These are phyloP conservation scores for Lagria hirta DNA, from an alignment of 2,888 invertebrate genomes.

Conservation along the genomic window DNA sequence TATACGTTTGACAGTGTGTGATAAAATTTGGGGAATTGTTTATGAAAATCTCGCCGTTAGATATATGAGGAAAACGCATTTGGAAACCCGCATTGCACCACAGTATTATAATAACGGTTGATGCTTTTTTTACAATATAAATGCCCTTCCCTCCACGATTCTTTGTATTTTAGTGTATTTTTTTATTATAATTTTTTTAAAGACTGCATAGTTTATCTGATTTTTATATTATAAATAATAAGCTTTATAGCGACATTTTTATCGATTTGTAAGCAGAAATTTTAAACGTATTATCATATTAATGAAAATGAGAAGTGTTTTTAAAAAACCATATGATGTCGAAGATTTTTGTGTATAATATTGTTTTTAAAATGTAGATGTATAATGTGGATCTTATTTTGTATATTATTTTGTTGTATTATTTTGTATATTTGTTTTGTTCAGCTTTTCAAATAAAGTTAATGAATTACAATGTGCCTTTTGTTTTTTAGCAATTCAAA, in stretches of 20 bases:
- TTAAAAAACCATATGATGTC: slow-evolving; percentile 11
- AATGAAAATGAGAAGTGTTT: slow-evolving; percentile 24
- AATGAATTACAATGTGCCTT: no score
- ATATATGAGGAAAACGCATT: slow-evolving; percentile 15
- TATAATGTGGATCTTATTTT: slow-evolving; percentile 16
- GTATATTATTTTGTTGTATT: slow-evolving; percentile 24
- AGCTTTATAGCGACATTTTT: slow-evolving; percentile 31
- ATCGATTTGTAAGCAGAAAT: slow-evolving; percentile 26
- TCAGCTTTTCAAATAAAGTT: slow-evolving; percentile 27
- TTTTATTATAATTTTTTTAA: slow-evolving; percentile 18
- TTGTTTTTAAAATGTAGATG: slow-evolving; percentile 11
- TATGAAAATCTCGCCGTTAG: slow-evolving; percentile 24
- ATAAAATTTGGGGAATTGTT: slow-evolving; percentile 12
- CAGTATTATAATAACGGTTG: slow-evolving; percentile 20
- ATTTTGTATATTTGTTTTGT: slow-evolving; percentile 31
- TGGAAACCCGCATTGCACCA: slow-evolving; percentile 14
- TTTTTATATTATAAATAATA: slow-evolving; percentile 24
- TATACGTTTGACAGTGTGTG: slow-evolving; percentile 9
- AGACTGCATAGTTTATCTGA: slow-evolving; percentile 27
- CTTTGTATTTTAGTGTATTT: slow-evolving; percentile 14
- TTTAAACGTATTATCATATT: slow-evolving; percentile 11
- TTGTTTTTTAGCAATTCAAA: no score
- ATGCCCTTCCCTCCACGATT: slow-evolving; percentile 22
- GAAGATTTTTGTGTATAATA: slow-evolving; percentile 6
- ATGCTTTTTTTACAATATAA: slow-evolving; percentile 13